Base-by-base conservation (phyloP, 2,888 invertebrate genomes). In the Euproctis similis region DNA sequence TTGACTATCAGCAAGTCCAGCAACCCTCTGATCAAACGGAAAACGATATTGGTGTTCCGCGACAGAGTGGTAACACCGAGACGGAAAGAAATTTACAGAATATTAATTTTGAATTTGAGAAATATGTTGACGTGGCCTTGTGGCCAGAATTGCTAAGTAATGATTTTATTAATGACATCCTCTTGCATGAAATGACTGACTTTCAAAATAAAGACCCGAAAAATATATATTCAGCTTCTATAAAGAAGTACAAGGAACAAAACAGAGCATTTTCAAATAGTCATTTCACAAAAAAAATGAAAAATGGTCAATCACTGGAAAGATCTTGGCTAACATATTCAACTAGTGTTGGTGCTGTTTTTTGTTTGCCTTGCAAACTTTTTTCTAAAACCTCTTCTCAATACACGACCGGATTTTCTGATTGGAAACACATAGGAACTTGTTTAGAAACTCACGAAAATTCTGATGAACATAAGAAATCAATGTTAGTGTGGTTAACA, bases 231-330 rank as follows among this genome's bases (percentile, higher is more conserved):
- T 24, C 24, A 24, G 13, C 24, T 24, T 24, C 24, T 24, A 27
- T 38, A 37, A 40, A 41, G 33, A 40, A 34, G 29, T 42, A 42
- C 29, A 38, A 28, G 21, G 17, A 31, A 31, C 34, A 42, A 40
- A 34, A 37, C 30, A 33, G 34, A 34, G 5, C 31, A 17, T 40
- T 36, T 25, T 40, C 31, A 40, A 24, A 36, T 30, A 33, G 27
- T 5, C 21, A 33, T 36, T 39, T 33, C 24, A 34, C 6, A 16
- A 33, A 28, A 7, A 25, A 30, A 12, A 17, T 17, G 17, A 17
- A 17, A n/a, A 17, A 17, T 17, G 2, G 17, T 4, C 17, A 17
- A 4, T 17, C n/a, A 12, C 2, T 5, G 6, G 12, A 12, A 23
- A 23, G 31, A 37, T 34, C 24, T 23, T 23, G 23, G 12, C 8